A percentile compares a stretch with the other conserved stretches of the same genome.
phyloP scores from a whole-genome alignment of 2,113 vertebrate genomes.

The Hypomesus transpacificus region DNA sequence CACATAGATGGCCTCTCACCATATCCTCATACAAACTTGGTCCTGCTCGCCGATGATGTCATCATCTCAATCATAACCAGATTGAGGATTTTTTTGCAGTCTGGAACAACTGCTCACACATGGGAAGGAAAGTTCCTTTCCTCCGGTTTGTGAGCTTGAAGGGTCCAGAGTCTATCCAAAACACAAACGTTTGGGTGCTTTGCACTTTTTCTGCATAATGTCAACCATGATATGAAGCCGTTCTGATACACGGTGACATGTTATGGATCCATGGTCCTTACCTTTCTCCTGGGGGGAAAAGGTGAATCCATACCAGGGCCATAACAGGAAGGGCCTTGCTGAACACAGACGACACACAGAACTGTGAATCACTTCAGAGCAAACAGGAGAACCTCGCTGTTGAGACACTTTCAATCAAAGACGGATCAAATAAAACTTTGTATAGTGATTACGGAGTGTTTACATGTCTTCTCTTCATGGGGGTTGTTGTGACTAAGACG shows the following conservation, averaged over 20 bases:
- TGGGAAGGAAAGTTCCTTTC: constrained; percentile 37
- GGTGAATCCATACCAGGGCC: neutral
- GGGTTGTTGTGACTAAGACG: neutral
- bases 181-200: constrained; percentile 20
- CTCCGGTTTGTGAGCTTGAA: constrained; percentile 42
- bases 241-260: neutral
- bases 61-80: constrained; percentile 52
- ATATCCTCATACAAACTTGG: constrained; percentile 22
- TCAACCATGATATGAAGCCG: neutral
- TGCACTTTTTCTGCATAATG: constrained; percentile 1
- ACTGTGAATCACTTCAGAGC: neutral
- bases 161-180: constrained; percentile 18
- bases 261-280: neutral
- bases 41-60: constrained; percentile 42
- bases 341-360: neutral
- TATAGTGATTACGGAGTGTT: too few relatives aligned
- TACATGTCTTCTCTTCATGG: neutral
- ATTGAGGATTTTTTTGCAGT: constrained; percentile 31
- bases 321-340: neutral
- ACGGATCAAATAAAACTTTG: too few relatives aligned
- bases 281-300: neutral
- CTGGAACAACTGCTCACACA: constrained; percentile 29
- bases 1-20: constrained; percentile 6
- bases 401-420: too few relatives aligned
- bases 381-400: neutral